These are phyloP conservation scores for Oreochromis tanganicae DNA, from an alignment of 2,113 vertebrate genomes.

Conservation along the genomic window DNA sequence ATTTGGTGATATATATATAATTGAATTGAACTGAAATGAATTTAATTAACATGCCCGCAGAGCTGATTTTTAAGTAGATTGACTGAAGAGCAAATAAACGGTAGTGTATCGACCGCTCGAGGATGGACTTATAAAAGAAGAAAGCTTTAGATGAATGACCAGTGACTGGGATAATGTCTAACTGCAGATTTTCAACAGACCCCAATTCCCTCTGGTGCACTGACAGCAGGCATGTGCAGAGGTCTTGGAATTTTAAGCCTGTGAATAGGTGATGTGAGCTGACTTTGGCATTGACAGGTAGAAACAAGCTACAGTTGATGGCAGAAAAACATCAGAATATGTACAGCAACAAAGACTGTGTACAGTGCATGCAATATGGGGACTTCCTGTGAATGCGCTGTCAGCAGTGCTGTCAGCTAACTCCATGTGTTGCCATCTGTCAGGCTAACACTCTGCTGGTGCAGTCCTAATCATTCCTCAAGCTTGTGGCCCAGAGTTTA, in stretches of 20 bases:
- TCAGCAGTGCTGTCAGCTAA: conserved; percentile 64
- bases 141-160: conserved; percentile 58
- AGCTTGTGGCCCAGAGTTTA: conserved; percentile 39
- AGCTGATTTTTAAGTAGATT: conserved; percentile 48
- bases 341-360: conserved; percentile 43
- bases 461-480: conserved; percentile 57
- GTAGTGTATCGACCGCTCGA: conserved; percentile 59
- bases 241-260: conserved; percentile 14
- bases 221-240: conserved; percentile 1
- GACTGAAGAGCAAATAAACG: conserved; percentile 57
- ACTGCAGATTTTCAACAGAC: conserved; percentile 41
- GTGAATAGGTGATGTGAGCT: conserved; percentile 4
- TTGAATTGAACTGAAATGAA: background rate
- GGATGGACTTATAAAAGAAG: conserved; percentile 58
- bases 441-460: conserved; percentile 52
- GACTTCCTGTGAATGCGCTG: conserved; percentile 52
- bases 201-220: conserved; percentile 6
- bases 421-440: conserved; percentile 66
- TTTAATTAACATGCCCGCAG: conserved; percentile 32
- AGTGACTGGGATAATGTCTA: conserved; percentile 36
- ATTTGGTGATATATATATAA: background rate
- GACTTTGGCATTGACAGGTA: conserved; percentile 22
- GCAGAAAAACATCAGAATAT: conserved; percentile 45
- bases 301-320: conserved; percentile 28
- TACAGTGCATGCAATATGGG: conserved; percentile 32